Evolutionary conservation across 1,140 invertebrate genomes (phyloP).

Genomic region (Oncopeltus fasciatus): DNA sequence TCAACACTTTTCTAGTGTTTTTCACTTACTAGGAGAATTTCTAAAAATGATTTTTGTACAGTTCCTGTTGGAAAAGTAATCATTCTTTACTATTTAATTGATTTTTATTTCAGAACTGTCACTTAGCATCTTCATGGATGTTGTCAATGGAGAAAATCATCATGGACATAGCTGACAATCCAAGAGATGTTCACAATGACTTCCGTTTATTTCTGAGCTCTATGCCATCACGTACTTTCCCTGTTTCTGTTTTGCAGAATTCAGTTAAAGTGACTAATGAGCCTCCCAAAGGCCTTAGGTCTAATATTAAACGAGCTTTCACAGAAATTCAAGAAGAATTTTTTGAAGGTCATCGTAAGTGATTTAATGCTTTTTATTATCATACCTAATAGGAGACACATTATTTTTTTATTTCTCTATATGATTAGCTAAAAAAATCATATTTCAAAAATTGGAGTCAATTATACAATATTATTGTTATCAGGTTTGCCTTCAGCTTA

Average conservation of each 20-base stretch:
- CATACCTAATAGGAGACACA: no score
- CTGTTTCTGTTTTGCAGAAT: conserved; percentile 78
- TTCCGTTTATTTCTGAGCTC: conserved; percentile 80
- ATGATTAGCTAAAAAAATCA: background rate
- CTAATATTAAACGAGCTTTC: conserved; percentile 66
- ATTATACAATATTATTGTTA: background rate
- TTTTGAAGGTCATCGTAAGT: conserved; percentile 62
- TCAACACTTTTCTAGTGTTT: no score
- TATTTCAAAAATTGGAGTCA: background rate
- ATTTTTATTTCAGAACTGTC: conserved; percentile 62
- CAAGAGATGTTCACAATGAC: conserved; percentile 42
- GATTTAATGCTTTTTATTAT: background rate
- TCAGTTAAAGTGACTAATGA: conserved; percentile 88
- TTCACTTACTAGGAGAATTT: no score
- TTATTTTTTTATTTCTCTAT: no score
- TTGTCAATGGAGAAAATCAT: conserved; percentile 52
- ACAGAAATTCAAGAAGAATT: conserved; percentile 60
- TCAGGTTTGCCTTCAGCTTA: background rate
- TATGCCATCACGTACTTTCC: conserved; percentile 72
- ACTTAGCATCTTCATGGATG: conserved; percentile 86
- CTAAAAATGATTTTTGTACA: no score
- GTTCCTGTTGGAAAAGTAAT: background rate
- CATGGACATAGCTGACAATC: conserved; percentile 47
- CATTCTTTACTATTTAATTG: background rate
- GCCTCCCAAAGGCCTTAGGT: conserved; percentile 71